Evolutionary conservation across 92 coral and sea anemone genomes (phyloP), one percentile per base, ranked within the genome.

Genomic region (Zoanthus gigantus): DNA sequence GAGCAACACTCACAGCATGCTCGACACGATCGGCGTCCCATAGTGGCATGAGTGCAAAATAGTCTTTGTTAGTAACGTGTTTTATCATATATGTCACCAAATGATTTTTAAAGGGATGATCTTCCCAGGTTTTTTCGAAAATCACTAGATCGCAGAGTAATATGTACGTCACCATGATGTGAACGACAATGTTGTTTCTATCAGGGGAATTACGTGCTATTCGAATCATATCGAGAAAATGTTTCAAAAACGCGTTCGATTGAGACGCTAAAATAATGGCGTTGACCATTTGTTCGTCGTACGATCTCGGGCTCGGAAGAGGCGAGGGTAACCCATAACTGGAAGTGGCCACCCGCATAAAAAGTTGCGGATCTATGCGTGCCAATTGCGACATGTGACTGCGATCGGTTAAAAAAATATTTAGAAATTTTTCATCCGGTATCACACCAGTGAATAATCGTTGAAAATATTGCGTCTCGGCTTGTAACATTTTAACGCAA

Each of bases 391-490:
- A 66, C 72, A 66, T 66, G 72, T 1, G 9, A 66, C 72, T 28
- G 2, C 72, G 72, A 16, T 66, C 72, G 0, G 18, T 66, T 1
- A 66, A 66, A 66, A 66, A 66, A 5, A 23, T 66, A 7, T 66
- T 66, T 66, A 66, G 12, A 66, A 66, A 66, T 2, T 66, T 66
- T 66, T 66, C 72, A 16, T 66, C 9, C 18, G 6, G 9, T 16
- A 23, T 66, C 3, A 16, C 72, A 7, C 72, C 72, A 16, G 72
- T 66, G 9, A 66, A 66, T 1, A 17, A 4, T 2, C 72, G 72
- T 66, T 66, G 72, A 66, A 66, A 66, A 16, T 66, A 66, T 16
- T 66, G 72, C 9, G 72, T 66, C 72, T 66, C 72, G 5, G 72
- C 72, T 23, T 66, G 72, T 66, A 66, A 66, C 72, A 66, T 66